Evolutionary conservation across 2,797 vertebrate genomes (phyloP), one percentile per base, ranked within the genome.

Genomic region (Antrozous pallidus): DNA sequence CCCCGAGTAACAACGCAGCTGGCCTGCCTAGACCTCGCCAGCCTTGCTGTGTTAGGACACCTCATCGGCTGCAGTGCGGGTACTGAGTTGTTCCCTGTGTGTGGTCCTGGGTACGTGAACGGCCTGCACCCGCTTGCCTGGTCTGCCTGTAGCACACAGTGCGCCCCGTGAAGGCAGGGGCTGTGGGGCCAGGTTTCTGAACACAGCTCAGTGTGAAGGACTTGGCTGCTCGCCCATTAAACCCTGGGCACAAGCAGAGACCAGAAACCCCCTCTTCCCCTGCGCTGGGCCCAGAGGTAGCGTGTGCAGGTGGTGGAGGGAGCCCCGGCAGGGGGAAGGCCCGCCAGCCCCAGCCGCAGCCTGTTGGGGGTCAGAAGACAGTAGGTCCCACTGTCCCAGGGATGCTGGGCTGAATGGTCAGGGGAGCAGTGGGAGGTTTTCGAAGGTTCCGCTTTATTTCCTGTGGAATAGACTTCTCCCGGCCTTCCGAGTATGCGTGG

Each of bases 361-460:
- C 47, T 56, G 38, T 13, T 2, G 26, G 20, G 26, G 31, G 38
- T 85, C 56, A 2, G 73, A 63, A 56, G 28, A 70, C 13, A 7
- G 24, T 7, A 14, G 11, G 2, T 36, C 58, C 45, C 1, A 0
- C 47, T 8, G 0, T 42, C 56, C 36, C 79, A 3, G 0, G 24
- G 13, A 1, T 54, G 63, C 31, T 14, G 54, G 47, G 5, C 20
- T 36, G 54, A 10, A 24, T 47, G 70, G 16, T 40, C 36, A 31
- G 24, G 47, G 17, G 10, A 42, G 33, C 31, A 33, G 13, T 42
- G 3, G 18, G 67, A 17, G 4, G 40, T 36, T 85, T 69, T 67
- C 49, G 36, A 2, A 47, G 58, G 51, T 70, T 33, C 28, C 16
- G 6, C 86, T 78, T 3, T 38, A 1, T 69, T 65, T 85, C 18